Base-by-base conservation (phyloP, 2,888 invertebrate species). In the Scaptomyza polygonia region DNA sequence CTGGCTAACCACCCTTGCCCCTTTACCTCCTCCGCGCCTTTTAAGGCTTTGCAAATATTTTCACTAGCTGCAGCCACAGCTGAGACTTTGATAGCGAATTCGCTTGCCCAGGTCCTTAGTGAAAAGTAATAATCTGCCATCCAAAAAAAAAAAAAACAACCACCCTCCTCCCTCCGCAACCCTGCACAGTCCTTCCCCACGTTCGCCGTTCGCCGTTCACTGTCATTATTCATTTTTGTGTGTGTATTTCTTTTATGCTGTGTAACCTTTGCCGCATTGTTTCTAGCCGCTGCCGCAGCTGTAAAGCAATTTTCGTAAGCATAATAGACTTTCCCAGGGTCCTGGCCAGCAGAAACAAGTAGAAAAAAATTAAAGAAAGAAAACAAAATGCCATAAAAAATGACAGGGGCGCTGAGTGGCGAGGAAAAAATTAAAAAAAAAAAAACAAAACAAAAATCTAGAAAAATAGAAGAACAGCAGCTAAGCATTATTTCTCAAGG, bases 241-340 rank as follows among this genome's bases (percentile, higher is more conserved):
- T 82, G 67, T 72, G 65, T 70, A 63, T 75, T 80, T 84, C 74
- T 83, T 86, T 83, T 83, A 71, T 81, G 78, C 86, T 77, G 78
- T 84, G 85, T 86, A 86, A 86, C 84, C 84, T 80, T 82, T 81
- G 67, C 78, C 84, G 87, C 85, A 81, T 86, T 84, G 80, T 84
- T 86, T 86, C 76, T 76, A 67, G 74, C 58, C 66, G 71, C 74
- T 51, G 84, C 68, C 59, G 72, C 86, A 70, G 69, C 85, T 80
- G 82, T 86, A 86, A 81, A 83, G 86, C 85, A 83, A 83, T 83
- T 83, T 83, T 86, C 78, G 75, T 78, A 72, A 77, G 78, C 78
- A 86, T 83, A 83, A 83, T 83, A 84, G 82, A 83, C 86, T 81
- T 77, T 72, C 67, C 61, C 68, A 48, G 43, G 43, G 29, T 64